Evolutionary conservation across 2,113 vertebrate species (phyloP).

Genomic region (Lathamus discolor): DNA sequence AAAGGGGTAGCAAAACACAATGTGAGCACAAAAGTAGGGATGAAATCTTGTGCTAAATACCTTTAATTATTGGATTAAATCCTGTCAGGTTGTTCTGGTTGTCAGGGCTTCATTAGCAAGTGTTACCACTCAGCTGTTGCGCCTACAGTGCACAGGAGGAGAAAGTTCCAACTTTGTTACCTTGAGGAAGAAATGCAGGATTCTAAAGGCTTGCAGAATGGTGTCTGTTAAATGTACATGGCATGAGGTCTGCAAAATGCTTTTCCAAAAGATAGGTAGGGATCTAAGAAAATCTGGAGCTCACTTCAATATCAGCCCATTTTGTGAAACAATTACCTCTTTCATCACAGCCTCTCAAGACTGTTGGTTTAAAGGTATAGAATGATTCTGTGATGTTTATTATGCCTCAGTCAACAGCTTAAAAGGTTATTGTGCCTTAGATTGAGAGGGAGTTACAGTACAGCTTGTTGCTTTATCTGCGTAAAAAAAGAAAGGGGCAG

Average conservation of each 20-base stretch:
- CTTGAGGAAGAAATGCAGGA: background rate
- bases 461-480: background rate
- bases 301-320: background rate
- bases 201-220: background rate
- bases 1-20: background rate
- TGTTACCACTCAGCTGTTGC: background rate
- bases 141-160: background rate
- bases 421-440: constrained; percentile 20
- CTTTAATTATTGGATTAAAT: background rate
- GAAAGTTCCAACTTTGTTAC: background rate
- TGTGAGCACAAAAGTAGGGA: background rate
- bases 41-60: background rate
- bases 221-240: background rate
- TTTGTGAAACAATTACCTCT: constrained; percentile 30
- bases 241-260: background rate
- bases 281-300: background rate
- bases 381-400: constrained; percentile 7
- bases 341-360: background rate
- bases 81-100: background rate
- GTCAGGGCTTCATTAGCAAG: background rate
- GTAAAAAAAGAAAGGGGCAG: background rate
- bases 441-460: background rate
- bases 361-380: background rate
- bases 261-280: background rate
- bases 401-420: background rate